phyloP scores from a whole-genome alignment of 1,140 invertebrate genomes.

The Palaemon carinicauda region DNA sequence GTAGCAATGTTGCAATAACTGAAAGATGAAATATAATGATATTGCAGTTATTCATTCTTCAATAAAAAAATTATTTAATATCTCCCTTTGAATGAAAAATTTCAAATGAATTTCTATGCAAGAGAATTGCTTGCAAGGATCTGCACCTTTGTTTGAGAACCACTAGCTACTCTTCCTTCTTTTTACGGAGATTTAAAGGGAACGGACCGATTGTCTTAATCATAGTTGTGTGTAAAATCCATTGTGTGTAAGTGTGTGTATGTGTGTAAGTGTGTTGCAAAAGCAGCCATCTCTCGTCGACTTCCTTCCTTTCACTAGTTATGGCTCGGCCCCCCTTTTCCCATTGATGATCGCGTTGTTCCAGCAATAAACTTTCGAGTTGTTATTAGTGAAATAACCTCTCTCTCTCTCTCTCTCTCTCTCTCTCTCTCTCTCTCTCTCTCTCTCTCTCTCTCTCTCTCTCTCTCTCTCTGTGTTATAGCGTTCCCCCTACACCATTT shows the following conservation, averaged over 20 bases:
- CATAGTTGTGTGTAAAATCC: background rate
- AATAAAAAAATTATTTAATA: no score
- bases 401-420: background rate
- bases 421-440: background rate
- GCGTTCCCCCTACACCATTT: background rate
- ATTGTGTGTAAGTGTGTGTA: background rate
- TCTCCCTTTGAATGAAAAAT: no score
- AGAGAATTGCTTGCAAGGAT: no score
- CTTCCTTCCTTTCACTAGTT: background rate
- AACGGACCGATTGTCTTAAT: background rate
- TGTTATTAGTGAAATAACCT: no score
- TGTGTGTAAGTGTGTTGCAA: background rate
- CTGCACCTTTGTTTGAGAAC: no score
- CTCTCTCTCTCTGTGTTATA: conserved; percentile 22
- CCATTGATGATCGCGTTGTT: background rate
- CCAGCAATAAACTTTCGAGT: no score
- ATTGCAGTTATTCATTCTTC: no score
- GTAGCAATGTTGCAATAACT: no score
- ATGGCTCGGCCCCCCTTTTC: background rate
- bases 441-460: background rate
- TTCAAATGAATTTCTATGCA: no score
- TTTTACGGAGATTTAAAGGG: no score
- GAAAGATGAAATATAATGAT: no score
- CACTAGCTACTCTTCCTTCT: no score
- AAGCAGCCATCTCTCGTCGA: background rate